A percentile compares a stretch with the other conserved stretches of the same genome.
These are phyloP conservation scores for Peromyscus nudipes DNA, from an alignment of 2,797 vertebrate species.

Conservation along the genomic window DNA sequence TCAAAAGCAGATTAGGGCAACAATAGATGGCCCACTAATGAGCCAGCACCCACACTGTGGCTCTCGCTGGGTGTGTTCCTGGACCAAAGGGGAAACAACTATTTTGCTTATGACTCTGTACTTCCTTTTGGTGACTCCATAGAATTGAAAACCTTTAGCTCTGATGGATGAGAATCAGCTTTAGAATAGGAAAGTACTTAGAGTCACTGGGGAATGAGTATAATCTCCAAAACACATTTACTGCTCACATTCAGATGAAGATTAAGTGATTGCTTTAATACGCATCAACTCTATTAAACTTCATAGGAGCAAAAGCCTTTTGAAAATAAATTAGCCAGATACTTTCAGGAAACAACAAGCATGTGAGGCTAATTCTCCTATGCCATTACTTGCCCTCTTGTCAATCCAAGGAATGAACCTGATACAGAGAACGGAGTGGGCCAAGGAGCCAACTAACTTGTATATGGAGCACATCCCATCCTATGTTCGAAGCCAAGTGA, in stretches of 20 bases:
- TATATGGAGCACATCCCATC: neutral
- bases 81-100: neutral
- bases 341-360: constrained; percentile 79
- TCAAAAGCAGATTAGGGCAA: neutral
- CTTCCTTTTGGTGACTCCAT: constrained; percentile 78
- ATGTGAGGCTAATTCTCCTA: constrained; percentile 75
- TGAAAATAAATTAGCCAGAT: constrained; percentile 83
- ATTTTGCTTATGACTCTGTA: constrained; percentile 32
- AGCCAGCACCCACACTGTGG: neutral
- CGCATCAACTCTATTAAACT: constrained; percentile 84
- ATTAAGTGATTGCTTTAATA: constrained; percentile 87
- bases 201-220: constrained; percentile 83
- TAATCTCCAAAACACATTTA: constrained; percentile 86
- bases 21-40: neutral
- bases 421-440: neutral
- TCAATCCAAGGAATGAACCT: neutral
- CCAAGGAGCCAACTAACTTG: neutral
- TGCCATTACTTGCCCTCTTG: constrained; percentile 65
- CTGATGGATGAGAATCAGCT: constrained; percentile 84
- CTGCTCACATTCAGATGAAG: constrained; percentile 87
- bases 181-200: constrained; percentile 83
- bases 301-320: constrained; percentile 83
- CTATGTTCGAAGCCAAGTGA: neutral
- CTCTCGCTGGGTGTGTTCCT: neutral
- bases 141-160: constrained; percentile 77